These are phyloP conservation scores for Agrotis exclamationis DNA, from an alignment of 2,888 invertebrate species.

Conservation along the genomic window DNA sequence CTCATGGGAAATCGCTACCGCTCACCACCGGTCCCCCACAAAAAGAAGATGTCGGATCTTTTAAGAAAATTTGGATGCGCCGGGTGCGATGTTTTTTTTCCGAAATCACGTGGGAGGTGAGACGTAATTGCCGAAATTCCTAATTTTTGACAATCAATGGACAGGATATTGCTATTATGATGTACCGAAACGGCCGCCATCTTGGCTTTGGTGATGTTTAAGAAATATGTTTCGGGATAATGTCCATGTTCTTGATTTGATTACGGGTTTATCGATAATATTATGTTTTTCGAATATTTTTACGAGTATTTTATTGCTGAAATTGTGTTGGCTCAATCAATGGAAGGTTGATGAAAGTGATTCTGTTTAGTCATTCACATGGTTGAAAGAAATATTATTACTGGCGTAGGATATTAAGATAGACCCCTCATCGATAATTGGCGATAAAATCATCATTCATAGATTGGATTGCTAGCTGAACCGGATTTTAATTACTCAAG, in stretches of 20 bases:
- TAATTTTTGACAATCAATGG: constrained; percentile 91
- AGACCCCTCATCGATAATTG: neutral
- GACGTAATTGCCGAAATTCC: constrained; percentile 90
- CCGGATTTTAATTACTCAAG: neutral
- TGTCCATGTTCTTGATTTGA: constrained; percentile 65
- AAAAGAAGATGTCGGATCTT: constrained; percentile 82
- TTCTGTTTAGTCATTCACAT: neutral
- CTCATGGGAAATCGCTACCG: constrained; percentile 42
- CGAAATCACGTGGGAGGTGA: constrained; percentile 88
- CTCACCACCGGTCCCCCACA: constrained; percentile 61
- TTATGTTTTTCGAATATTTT: constrained; percentile 47
- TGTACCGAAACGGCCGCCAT: constrained; percentile 75
- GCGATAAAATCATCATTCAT: neutral
- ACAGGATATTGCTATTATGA: constrained; percentile 90
- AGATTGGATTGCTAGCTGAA: too few relatives aligned
- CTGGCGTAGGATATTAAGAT: neutral
- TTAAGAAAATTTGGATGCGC: constrained; percentile 87
- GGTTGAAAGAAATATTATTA: constrained; percentile 10
- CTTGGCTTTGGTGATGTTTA: constrained; percentile 70
- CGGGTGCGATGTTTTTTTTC: constrained; percentile 84
- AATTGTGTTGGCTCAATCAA: constrained; percentile 45
- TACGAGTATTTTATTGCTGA: constrained; percentile 55
- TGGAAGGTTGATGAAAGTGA: constrained; percentile 6
- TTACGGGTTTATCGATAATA: constrained; percentile 48
- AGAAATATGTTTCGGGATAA: constrained; percentile 71